These are phyloP conservation scores for Drosophila willistoni DNA, from an alignment of 1,140 invertebrate species.

Conservation along the genomic window DNA sequence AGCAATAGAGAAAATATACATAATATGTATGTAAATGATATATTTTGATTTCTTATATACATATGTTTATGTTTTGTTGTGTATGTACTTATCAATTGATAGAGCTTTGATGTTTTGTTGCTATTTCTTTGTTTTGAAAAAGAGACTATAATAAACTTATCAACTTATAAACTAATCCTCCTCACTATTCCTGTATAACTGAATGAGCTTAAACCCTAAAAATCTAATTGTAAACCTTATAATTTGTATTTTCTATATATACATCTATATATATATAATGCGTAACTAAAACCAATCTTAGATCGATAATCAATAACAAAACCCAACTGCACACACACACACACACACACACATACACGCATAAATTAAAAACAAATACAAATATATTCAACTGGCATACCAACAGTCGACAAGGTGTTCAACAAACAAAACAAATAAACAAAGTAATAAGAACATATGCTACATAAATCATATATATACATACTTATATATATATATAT, in stretches of 20 bases:
- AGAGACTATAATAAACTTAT: slow-evolving; percentile 8
- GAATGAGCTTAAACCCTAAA: slow-evolving; percentile 75
- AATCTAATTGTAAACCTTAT: slow-evolving; percentile 38
- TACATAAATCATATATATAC: slow-evolving; percentile 35
- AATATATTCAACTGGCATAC: slow-evolving; percentile 77
- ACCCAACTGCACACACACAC: not conserved
- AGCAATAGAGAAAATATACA: slow-evolving; percentile 1
- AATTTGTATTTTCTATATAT: slow-evolving; percentile 65
- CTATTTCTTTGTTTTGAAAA: slow-evolving; percentile 36
- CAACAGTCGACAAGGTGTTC: slow-evolving; percentile 78
- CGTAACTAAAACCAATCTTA: slow-evolving; percentile 74
- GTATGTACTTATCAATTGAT: slow-evolving; percentile 4
- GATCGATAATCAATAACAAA: slow-evolving; percentile 60
- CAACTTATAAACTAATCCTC: slow-evolving; percentile 24
- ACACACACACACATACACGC: not conserved
- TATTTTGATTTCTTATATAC: not conserved
- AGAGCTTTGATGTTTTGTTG: slow-evolving; percentile 23
- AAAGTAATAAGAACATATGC: slow-evolving; percentile 58
- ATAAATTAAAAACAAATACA: slow-evolving; percentile 52
- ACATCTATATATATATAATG: slow-evolving; percentile 49
- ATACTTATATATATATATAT: slow-evolving; percentile 50
- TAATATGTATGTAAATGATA: not conserved
- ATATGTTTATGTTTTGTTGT: not conserved
- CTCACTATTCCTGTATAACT: slow-evolving; percentile 57
- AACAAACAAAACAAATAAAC: slow-evolving; percentile 47